Evolutionary conservation across 2,113 vertebrate genomes (phyloP), one percentile per base, ranked within the genome.

Genomic region (Tetrao urogallus): DNA sequence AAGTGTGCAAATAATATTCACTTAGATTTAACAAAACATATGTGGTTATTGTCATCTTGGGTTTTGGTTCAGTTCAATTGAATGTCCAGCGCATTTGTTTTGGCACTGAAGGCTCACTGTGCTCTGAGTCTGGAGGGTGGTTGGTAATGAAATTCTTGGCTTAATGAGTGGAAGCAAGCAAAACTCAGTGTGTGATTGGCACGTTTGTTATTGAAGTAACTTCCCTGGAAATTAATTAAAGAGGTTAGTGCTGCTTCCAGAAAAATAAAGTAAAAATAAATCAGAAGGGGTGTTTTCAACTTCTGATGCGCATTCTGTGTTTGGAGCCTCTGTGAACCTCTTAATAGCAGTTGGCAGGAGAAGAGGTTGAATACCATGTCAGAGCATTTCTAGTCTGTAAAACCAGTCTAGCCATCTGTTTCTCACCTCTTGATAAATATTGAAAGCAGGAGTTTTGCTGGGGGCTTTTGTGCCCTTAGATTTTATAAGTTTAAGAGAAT

Each of bases 381-480:
- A 69, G 86, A 93, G 60, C 47, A 43, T 60, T 95, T 93, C 80
- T 76, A 86, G 86, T 95, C 79, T 88, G 91, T 80, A 83, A 82
- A 93, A 96, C 95, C 91, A 94, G 94, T 96, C 82, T 89, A 89
- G 67, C 94, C 87, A 93, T 96, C 91, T 94, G 82, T 92, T 96
- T 93, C 93, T 90, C 89, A 96, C 95, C 87, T 96, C 93, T 75
- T 94, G 95, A 94, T 93, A 94, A 90, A 96, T 95, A 94, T 94
- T 97, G 94, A 96, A 92, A 92, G 61, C 47, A 92, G 78, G 93
- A 94, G 67, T 88, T 96, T 88, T 91, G 86, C 91, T 95, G 65
- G 84, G 76, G 89, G 94, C 89, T 88, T 94, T 92, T 91, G 56
- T 72, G 40, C 61, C 32, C 56, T 78, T 75, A 82, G 82, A 84